These are phyloP conservation scores for Lysandra coridon DNA, from an alignment of 2,888 invertebrate species.

Conservation along the genomic window DNA sequence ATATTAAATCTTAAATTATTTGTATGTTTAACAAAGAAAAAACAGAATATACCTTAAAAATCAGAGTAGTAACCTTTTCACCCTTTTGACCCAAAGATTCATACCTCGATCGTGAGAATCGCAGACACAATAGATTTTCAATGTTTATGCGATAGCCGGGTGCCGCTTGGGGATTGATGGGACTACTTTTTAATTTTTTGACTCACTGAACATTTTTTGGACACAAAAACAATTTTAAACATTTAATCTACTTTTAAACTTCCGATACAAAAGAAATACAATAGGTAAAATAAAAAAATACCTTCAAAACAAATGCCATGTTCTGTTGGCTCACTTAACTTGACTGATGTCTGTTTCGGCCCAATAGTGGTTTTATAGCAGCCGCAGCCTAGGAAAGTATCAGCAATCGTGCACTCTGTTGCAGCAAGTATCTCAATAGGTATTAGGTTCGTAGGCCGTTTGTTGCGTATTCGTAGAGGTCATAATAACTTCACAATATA, in stretches of 20 bases:
- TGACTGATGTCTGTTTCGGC: slow-evolving; percentile 57
- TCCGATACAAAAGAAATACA: not conserved
- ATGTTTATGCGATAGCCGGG: too few species aligned
- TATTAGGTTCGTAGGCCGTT: slow-evolving; percentile 62
- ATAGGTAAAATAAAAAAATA: slow-evolving; percentile 45
- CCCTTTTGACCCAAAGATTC: too few species aligned
- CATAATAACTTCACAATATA: slow-evolving; percentile 18
- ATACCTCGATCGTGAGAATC: too few species aligned
- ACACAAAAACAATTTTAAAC: too few species aligned
- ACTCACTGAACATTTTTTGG: too few species aligned
- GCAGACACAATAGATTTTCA: too few species aligned
- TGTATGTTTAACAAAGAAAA: too few species aligned
- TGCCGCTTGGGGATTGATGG: too few species aligned
- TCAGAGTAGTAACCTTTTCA: too few species aligned
- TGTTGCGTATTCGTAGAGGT: slow-evolving; percentile 34
- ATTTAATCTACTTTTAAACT: not conserved
- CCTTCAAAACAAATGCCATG: slow-evolving; percentile 71
- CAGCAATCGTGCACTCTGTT: slow-evolving; percentile 70
- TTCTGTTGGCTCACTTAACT: slow-evolving; percentile 52
- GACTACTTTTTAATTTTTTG: too few species aligned
- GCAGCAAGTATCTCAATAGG: slow-evolving; percentile 70
- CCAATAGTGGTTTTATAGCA: slow-evolving; percentile 70
- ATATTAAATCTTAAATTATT: too few species aligned
- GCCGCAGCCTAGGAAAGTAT: slow-evolving; percentile 60
- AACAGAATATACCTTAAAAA: too few species aligned